Base-by-base conservation (phyloP, 2,797 vertebrate genomes). In the Sciaenops ocellatus region DNA sequence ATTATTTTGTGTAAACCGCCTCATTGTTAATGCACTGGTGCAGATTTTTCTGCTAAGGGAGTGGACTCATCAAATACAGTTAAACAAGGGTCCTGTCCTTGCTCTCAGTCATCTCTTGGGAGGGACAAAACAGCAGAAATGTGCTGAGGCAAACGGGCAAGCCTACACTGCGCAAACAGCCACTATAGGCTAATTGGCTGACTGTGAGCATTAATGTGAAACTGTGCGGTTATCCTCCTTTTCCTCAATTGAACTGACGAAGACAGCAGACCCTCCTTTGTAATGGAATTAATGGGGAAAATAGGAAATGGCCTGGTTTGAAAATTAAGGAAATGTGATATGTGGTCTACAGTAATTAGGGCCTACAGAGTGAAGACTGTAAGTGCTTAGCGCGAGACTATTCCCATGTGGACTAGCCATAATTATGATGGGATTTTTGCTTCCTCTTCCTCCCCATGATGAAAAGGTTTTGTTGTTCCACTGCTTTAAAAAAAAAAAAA, bases 291-390 rank as follows among this genome's bases (percentile, higher is more conserved):
- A 90, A 92, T 86, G 65, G 81, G 34, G 54, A 79, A 77, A 88
- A 82, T 61, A 55, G 74, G 73, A 85, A 86, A 85, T n/a, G 77
- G 56, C 80, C 74, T 72, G 80, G 73, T 92, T 90, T 83, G 80
- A 85, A 84, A 88, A 90, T 92, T 82, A 87, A 88, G 63, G 66
- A 82, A 90, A 88, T 90, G 83, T 86, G 87, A 92, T 87, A 80
- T 85, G 87, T 80, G 73, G 87, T 88, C 80, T 74, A 54, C 72
- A 78, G 88, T 92, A 93, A 93, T 93, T 91, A 91, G 90, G 66
- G 66, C 71, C 82, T 80, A 84, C 86, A 80, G 73, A 85, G 80
- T 84, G 87, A 92, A 66, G 78, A 70, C 70, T 81, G 76, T 73
- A 70, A 89, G 60, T 48, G 47, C 85, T 92, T 80, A 80, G 79